Evolutionary conservation across 2,797 vertebrate genomes (phyloP).

Genomic region (Ciconia nigra): DNA sequence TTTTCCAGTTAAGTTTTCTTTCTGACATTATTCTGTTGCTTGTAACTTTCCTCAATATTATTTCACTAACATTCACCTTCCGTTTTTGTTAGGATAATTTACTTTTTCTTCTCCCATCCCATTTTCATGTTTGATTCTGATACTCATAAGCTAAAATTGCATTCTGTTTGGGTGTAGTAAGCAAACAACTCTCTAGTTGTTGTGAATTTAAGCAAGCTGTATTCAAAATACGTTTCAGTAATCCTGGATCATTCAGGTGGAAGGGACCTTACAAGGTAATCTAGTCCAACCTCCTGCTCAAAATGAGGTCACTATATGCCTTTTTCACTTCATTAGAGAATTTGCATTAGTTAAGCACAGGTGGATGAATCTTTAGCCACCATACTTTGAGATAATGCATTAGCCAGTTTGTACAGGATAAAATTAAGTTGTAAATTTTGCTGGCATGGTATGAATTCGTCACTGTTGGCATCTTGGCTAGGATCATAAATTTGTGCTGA

Average conservation of each 20-base stretch:
- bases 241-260: neutral
- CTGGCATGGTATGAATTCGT: neutral
- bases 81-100: neutral
- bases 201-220: neutral
- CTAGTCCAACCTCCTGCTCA: neutral
- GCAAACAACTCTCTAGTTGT: neutral
- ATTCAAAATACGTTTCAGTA: neutral
- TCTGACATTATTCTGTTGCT: neutral
- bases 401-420: neutral
- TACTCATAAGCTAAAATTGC: neutral
- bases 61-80: neutral
- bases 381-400: neutral
- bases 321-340: neutral
- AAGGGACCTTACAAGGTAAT: neutral
- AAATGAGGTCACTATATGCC: neutral
- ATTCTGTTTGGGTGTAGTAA: neutral
- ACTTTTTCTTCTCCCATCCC: neutral
- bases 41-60: neutral
- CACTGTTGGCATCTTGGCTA: neutral
- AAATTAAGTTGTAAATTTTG: neutral
- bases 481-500: neutral
- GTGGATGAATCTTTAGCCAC: neutral
- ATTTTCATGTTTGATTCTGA: neutral
- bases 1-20: neutral
- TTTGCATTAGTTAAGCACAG: neutral